Evolutionary conservation across 2,113 vertebrate genomes (phyloP).

Genomic region (Machaerirhynchus nigripectus): DNA sequence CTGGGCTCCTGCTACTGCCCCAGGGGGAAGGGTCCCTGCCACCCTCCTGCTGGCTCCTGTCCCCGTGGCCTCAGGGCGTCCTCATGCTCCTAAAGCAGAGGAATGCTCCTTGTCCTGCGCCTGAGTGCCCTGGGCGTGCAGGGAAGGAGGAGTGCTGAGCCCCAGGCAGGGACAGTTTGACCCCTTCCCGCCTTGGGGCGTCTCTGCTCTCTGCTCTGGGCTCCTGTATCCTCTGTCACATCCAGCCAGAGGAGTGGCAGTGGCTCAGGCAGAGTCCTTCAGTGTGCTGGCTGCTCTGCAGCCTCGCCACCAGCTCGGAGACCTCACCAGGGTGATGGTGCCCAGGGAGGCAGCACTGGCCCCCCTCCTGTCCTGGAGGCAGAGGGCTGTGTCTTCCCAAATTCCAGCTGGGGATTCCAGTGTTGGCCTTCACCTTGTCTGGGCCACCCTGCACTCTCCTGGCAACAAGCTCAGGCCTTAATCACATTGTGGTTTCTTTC

Average conservation of each 20-base stretch:
- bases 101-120: background rate
- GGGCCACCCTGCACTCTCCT: background rate
- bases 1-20: background rate
- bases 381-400: background rate
- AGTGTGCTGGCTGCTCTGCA: background rate
- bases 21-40: background rate
- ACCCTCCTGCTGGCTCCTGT: background rate
- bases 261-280: background rate
- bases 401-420: background rate
- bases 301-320: background rate
- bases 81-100: background rate
- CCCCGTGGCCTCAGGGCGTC: background rate
- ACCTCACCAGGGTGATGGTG: background rate
- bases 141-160: background rate
- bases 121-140: accelerated
- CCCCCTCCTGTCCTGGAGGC: background rate
- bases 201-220: background rate
- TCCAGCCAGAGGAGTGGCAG: background rate
- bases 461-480: background rate
- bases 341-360: background rate
- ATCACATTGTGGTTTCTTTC: background rate
- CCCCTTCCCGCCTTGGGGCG: background rate
- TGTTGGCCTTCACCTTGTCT: background rate
- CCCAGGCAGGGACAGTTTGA: background rate
- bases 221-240: background rate